Percentiles rank a stretch among this genome's conserved stretches.
Evolutionary conservation across 2,797 vertebrate species (phyloP).

Genomic region (Pyrocephalus nanus): DNA sequence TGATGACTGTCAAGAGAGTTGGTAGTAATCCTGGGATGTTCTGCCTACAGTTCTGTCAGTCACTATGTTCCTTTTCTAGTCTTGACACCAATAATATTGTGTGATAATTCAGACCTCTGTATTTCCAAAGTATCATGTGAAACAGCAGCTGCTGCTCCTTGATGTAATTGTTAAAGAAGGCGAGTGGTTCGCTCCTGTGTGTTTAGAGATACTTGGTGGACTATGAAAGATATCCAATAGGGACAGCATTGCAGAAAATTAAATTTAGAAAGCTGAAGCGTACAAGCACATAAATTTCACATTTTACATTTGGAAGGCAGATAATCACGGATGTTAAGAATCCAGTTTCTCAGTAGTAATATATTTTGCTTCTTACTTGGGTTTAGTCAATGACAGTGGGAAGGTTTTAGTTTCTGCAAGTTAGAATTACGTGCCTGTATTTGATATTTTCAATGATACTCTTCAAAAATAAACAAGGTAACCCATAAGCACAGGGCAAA

Average conservation of each 20-base stretch:
- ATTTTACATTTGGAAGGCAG: neutral
- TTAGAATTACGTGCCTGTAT: neutral
- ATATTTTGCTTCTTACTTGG: neutral
- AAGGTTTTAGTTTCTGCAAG: neutral
- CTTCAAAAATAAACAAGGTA: neutral
- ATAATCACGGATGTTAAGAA: neutral
- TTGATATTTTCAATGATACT: neutral
- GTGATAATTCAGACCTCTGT: neutral
- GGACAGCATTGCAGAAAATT: neutral
- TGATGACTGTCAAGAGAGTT: neutral
- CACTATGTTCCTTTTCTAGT: neutral
- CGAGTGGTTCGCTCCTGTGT: neutral
- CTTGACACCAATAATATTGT: neutral
- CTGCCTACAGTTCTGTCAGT: neutral
- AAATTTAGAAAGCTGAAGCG: neutral
- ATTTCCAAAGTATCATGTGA: neutral
- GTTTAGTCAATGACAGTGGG: neutral
- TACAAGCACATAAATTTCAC: neutral
- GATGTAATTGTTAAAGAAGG: neutral
- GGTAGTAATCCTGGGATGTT: neutral
- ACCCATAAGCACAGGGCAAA: neutral
- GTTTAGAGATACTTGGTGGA: neutral
- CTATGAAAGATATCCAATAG: neutral
- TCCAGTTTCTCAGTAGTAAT: neutral
- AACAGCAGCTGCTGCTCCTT: neutral